phyloP scores from a whole-genome alignment of 2,797 vertebrate species.

The Serranus cabrilla region DNA sequence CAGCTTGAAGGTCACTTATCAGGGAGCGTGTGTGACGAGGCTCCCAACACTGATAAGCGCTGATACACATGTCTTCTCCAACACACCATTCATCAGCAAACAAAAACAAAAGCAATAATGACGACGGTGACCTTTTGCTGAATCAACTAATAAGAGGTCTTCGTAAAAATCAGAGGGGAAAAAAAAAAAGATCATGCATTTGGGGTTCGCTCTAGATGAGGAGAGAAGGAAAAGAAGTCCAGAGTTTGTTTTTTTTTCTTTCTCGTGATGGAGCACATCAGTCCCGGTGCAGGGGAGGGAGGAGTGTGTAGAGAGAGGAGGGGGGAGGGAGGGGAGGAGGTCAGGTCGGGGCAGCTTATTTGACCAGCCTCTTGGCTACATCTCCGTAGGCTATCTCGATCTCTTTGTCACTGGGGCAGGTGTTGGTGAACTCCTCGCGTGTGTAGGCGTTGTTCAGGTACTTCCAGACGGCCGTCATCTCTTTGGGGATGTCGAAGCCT shows the following conservation, averaged over 20 bases:
- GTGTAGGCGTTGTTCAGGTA: slow-evolving; percentile 95
- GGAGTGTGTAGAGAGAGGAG: not conserved
- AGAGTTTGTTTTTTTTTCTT: slow-evolving; percentile 77
- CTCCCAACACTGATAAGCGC: slow-evolving; percentile 59
- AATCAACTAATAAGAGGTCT: slow-evolving; percentile 51
- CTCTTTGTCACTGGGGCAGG: slow-evolving; percentile 97
- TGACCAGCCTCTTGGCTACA: slow-evolving; percentile 97
- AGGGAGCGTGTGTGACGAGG: slow-evolving; percentile 34
- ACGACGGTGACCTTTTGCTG: slow-evolving; percentile 33
- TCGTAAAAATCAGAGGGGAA: slow-evolving; percentile 51
- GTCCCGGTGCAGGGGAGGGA: slow-evolving; percentile 63
- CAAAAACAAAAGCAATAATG: slow-evolving; percentile 32
- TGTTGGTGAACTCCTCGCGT: slow-evolving; percentile 98
- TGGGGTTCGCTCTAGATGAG: slow-evolving; percentile 53
- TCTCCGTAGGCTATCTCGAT: slow-evolving; percentile 98
- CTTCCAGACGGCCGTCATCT: slow-evolving; percentile 95
- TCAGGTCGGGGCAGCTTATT: slow-evolving; percentile 82
- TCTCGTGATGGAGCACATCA: slow-evolving; percentile 75
- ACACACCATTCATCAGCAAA: slow-evolving; percentile 51
- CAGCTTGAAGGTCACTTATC: slow-evolving; percentile 76
- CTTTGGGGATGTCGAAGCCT: slow-evolving; percentile 96
- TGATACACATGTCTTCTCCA: slow-evolving; percentile 28
- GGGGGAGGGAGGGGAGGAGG: not conserved
- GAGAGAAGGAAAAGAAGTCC: slow-evolving; percentile 79
- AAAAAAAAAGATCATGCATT: slow-evolving; percentile 48